Evolutionary conservation across 2,797 vertebrate species (phyloP).

Genomic region (Sphenopsis melanotis): DNA sequence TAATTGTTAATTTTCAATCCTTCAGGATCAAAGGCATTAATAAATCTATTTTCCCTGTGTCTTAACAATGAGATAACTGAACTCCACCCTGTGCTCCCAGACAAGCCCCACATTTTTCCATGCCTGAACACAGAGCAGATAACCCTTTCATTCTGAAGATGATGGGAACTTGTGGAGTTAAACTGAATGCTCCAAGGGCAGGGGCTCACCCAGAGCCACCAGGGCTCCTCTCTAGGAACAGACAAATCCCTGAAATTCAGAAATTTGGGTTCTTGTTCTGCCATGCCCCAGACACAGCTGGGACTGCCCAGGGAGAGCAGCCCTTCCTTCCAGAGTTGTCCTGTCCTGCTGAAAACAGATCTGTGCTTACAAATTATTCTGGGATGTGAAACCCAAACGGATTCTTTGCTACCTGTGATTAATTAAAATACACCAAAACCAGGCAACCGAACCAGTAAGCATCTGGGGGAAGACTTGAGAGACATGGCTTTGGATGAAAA

Average conservation of each 20-base stretch:
- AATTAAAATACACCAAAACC: not conserved
- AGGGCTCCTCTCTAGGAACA: not conserved
- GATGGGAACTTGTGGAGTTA: not conserved
- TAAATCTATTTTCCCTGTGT: not conserved
- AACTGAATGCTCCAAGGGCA: not conserved
- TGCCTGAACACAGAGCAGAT: not conserved
- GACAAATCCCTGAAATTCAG: not conserved
- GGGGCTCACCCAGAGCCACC: not conserved
- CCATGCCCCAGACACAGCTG: not conserved
- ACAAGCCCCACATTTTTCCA: not conserved
- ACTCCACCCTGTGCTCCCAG: not conserved
- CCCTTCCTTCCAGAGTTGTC: not conserved
- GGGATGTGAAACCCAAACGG: not conserved
- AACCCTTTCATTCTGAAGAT: not conserved
- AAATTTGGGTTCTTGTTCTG: not conserved
- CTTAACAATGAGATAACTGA: not conserved
- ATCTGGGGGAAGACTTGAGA: not conserved
- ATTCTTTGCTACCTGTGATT: not conserved
- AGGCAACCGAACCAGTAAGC: not conserved
- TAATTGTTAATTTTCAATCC: not conserved
- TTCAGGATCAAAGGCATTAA: constrained; percentile 5
- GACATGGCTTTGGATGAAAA: not conserved
- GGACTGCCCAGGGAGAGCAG: not conserved
- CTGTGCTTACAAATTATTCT: not conserved
- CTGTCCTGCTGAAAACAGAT: not conserved